Evolutionary conservation across 2,888 invertebrate genomes (phyloP), one percentile per base, ranked within the genome.

Genomic region (Campaea margaritaria): DNA sequence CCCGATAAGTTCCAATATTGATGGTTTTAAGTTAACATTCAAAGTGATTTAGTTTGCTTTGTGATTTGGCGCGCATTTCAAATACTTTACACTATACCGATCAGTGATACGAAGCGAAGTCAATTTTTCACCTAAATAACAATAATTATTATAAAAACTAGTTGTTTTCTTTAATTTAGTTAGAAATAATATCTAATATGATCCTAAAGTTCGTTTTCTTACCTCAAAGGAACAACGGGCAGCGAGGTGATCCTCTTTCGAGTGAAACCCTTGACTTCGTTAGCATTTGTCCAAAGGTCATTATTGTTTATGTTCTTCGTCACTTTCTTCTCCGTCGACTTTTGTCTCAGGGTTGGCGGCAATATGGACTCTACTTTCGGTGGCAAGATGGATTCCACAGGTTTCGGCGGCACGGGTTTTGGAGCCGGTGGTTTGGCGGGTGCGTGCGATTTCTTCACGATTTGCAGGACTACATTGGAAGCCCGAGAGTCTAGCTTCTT

Each of bases 231-330:
- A 27, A 61, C 70, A 31, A 53, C 58, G 28, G 77, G 76, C 36
- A 79, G 58, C 36, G 78, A 70, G 13, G 83, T 73, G 39, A 79
- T 72, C 73, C 80, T 85, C 43, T 76, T 82, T 41, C 78, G 75
- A 21, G 21, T 21, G 56, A 70, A 71, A 58, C 67, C 74, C 66
- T 74, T 85, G 43, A 72, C 72, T 53, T 85, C 83, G 72, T 83
- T 85, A 16, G 84, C 82, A 64, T 83, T 84, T 2, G 87, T 81
- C 91, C 91, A 91, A 56, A 89, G 83, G 67, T 86, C 85, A 69
- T 91, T 91, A 69, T 91, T 92, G 62, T 92, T 92, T n/a, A 91
- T 84, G 74, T 85, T 87, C 69, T 90, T 90, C 28, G 84, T 83
- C 28, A 83, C 62, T 77, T 86, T 88, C 41, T 78, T 76, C 68